Percentiles rank a stretch among this genome's conserved stretches.
phyloP scores from a whole-genome alignment of 1,140 invertebrate genomes.

The Drosophila mayri region DNA sequence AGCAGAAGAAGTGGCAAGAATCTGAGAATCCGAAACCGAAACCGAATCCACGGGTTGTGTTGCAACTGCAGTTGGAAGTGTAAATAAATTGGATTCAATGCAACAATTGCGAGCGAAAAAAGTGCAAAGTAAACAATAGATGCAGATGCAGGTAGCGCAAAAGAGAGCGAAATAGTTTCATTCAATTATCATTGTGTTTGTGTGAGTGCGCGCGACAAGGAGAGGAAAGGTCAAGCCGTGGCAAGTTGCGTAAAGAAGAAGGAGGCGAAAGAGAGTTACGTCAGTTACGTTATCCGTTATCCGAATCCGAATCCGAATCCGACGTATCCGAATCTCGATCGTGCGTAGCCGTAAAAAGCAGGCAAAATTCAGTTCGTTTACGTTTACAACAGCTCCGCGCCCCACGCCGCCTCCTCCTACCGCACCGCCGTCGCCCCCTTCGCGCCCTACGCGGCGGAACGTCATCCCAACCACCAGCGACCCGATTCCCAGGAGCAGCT shows the following conservation, averaged over 20 bases:
- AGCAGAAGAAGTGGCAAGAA: slow-evolving; percentile 15
- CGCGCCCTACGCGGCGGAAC: slow-evolving; percentile 51
- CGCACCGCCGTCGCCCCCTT: slow-evolving; percentile 57
- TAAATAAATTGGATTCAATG: slow-evolving; percentile 61
- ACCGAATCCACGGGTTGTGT: slow-evolving; percentile 23
- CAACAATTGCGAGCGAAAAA: slow-evolving; percentile 42
- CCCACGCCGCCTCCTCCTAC: slow-evolving; percentile 74
- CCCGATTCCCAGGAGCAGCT: slow-evolving; percentile 44
- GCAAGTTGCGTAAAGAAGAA: slow-evolving; percentile 60
- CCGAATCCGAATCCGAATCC: background rate
- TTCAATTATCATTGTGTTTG: slow-evolving; percentile 54
- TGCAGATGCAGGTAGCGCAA: slow-evolving; percentile 24
- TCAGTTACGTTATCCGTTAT: slow-evolving; percentile 29
- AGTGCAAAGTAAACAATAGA: slow-evolving; percentile 67
- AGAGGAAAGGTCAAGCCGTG: slow-evolving; percentile 70
- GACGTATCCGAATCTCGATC: slow-evolving; percentile 17
- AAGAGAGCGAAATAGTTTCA: slow-evolving; percentile 51
- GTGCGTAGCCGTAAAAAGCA: slow-evolving; percentile 50
- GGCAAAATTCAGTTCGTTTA: slow-evolving; percentile 84
- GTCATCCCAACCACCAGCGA: slow-evolving; percentile 14
- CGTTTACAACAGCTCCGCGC: slow-evolving; percentile 74
- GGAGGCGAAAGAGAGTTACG: slow-evolving; percentile 35
- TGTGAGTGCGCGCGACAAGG: slow-evolving; percentile 33
- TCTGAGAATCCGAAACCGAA: slow-evolving; percentile 17
- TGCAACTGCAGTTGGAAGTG: slow-evolving; percentile 52